phyloP scores from a whole-genome alignment of 2,113 vertebrate genomes.

The Acanthisitta chloris region DNA sequence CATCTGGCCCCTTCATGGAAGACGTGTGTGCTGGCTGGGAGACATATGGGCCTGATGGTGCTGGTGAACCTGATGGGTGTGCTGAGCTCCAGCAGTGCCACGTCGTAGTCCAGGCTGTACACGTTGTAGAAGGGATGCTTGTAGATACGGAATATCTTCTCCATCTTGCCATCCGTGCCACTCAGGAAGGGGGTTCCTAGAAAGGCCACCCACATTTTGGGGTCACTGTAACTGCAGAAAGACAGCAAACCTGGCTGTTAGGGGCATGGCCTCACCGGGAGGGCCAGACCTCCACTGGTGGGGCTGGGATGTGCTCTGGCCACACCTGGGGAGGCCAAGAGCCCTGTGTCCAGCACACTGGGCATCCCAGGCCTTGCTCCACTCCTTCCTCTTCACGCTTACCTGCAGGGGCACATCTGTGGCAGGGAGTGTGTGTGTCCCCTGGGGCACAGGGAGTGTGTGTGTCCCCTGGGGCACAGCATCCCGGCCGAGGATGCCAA shows the following conservation, averaged over 20 bases:
- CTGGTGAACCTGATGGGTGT: slow-evolving; percentile 74
- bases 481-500: background rate
- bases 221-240: slow-evolving; percentile 76
- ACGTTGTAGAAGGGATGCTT: slow-evolving; percentile 87
- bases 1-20: slow-evolving; percentile 81
- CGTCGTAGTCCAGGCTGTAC: slow-evolving; percentile 88
- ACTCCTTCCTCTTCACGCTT: background rate
- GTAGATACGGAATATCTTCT: slow-evolving; percentile 84
- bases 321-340: background rate
- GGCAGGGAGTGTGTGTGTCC: background rate
- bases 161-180: slow-evolving; percentile 76
- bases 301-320: background rate
- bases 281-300: background rate
- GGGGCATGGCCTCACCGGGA: background rate
- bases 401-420: background rate
- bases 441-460: background rate
- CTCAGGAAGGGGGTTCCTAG: slow-evolving; percentile 86
- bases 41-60: slow-evolving; percentile 85
- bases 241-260: slow-evolving; percentile 23
- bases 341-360: background rate
- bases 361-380: background rate
- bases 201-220: slow-evolving; percentile 84
- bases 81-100: slow-evolving; percentile 86
- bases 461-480: background rate
- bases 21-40: slow-evolving; percentile 80